Conservation (phyloP, 2,797 vertebrate genomes). For the Onychomys arenicola region DNA sequence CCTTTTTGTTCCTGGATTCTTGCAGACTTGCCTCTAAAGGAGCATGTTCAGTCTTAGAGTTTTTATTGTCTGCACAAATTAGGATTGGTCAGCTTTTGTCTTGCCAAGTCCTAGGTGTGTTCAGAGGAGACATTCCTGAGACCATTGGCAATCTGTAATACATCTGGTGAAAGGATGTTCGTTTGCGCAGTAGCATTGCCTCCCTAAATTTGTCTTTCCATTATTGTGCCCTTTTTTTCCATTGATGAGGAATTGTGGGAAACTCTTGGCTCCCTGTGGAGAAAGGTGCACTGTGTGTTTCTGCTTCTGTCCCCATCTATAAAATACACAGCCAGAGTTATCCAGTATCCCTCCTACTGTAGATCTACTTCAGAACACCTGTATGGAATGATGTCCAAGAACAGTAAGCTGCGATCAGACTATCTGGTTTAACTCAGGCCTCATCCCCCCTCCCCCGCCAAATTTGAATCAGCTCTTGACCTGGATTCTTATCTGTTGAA, state of each 20-base stretch:
- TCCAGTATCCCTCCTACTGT: neutral
- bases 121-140: neutral
- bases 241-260: constrained; percentile 20
- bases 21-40: constrained; percentile 21
- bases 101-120: neutral
- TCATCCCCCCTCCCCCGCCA: neutral
- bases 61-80: constrained; percentile 6
- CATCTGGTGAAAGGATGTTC: neutral
- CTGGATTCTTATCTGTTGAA: constrained; percentile 18
- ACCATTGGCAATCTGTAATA: neutral
- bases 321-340: constrained; percentile 13
- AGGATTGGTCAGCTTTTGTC: neutral
- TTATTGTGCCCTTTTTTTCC: neutral
- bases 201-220: neutral
- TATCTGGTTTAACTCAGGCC: constrained; percentile 20
- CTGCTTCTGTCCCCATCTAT: neutral
- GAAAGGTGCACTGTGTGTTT: neutral
- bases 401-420: neutral
- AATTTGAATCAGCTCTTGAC: neutral
- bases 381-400: neutral
- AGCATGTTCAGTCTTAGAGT: neutral
- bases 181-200: neutral
- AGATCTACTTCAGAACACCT: neutral
- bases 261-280: neutral
- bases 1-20: constrained; percentile 20